Percentiles rank a stretch among this genome's conserved stretches.
Evolutionary conservation across 2,797 vertebrate genomes (phyloP).

Genomic region (Phalloptychus januarius): DNA sequence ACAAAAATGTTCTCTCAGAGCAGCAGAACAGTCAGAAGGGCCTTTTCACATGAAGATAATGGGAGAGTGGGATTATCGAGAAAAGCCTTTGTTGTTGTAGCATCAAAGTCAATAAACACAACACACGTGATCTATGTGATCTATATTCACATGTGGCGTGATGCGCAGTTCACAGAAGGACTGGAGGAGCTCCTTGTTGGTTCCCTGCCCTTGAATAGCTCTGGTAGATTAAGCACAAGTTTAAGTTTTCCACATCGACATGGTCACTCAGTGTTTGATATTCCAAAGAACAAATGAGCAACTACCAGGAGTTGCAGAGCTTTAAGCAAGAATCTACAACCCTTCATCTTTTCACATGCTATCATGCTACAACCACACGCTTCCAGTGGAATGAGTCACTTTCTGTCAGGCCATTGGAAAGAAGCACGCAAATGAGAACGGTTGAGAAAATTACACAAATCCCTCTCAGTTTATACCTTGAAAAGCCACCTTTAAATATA

Average conservation of each 20-base stretch:
- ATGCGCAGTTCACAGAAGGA: neutral
- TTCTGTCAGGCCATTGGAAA: neutral
- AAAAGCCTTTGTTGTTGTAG: neutral
- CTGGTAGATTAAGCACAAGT: neutral
- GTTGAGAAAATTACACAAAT: neutral
- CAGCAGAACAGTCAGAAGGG: constrained; percentile 9
- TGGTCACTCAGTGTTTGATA: neutral
- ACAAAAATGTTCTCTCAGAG: constrained; percentile 16
- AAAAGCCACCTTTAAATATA: neutral
- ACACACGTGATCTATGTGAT: neutral
- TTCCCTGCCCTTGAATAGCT: neutral
- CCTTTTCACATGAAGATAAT: constrained; percentile 1
- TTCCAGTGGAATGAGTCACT: neutral
- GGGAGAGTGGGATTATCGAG: constrained; percentile 6
- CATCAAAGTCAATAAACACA: neutral
- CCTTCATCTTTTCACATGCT: neutral
- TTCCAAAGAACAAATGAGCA: neutral
- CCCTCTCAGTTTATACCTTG: neutral
- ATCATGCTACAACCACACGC: neutral
- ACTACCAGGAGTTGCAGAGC: neutral
- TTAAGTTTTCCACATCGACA: neutral
- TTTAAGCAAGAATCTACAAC: neutral
- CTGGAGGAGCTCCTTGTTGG: neutral
- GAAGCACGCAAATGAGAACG: neutral
- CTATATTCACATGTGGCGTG: neutral